Percentiles rank a stretch among this genome's conserved stretches.
Evolutionary conservation across 2,888 invertebrate species (phyloP).

Genomic region (Lottia gigantea): DNA sequence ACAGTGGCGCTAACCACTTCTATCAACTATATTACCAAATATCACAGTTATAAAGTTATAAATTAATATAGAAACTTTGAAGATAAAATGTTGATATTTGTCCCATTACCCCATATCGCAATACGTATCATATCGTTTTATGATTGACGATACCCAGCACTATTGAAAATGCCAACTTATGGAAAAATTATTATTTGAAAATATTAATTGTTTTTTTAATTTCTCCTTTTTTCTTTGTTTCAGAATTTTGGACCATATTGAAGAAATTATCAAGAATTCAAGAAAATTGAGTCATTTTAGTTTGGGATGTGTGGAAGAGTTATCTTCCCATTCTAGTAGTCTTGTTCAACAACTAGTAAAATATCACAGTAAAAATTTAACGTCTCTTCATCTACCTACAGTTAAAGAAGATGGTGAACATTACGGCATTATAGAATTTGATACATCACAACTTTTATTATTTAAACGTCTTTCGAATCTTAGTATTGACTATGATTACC

Average conservation of each 20-base stretch:
- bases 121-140: no score
- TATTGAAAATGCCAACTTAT: no score
- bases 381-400: constrained; percentile 77
- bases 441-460: constrained; percentile 73
- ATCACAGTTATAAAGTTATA: no score
- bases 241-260: constrained; percentile 43
- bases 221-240: background rate
- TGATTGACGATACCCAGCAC: no score
- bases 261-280: constrained; percentile 70
- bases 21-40: no score
- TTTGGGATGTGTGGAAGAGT: constrained; percentile 73
- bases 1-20: no score
- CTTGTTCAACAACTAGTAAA: constrained; percentile 69
- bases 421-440: constrained; percentile 74
- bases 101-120: no score
- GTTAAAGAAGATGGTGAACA: constrained; percentile 80
- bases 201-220: no score
- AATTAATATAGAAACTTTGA: no score
- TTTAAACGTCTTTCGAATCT: constrained; percentile 75
- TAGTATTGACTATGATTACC: constrained; percentile 70
- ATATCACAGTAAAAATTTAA: constrained; percentile 73
- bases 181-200: no score
- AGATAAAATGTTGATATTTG: no score
- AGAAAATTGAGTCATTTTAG: constrained; percentile 71
- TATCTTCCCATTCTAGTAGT: constrained; percentile 69